Base-by-base conservation (phyloP, 2,888 invertebrate genomes). In the Rhimphoctona megacephalus region DNA sequence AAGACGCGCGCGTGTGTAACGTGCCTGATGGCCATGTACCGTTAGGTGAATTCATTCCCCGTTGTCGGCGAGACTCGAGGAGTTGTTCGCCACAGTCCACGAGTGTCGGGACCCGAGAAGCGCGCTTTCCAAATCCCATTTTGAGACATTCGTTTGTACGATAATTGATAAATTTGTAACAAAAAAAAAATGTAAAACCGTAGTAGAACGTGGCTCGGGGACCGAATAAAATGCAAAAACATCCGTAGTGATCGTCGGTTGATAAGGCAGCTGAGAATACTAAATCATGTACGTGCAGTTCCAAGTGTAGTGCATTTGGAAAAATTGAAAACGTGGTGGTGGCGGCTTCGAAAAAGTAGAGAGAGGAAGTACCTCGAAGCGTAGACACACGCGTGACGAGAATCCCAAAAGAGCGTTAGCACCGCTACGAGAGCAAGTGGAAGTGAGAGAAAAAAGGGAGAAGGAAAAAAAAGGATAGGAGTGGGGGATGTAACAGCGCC, bases 31-130 rank as follows among this genome's bases (percentile, higher is more conserved):
- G 89, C 89, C 88, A 91, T 92, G 91, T 92, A 92, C 92, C 93
- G 92, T 92, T 92, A 92, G 90, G 89, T 90, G 88, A 91, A 90
- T 92, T 90, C 90, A 90, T 92, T 92, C 90, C 89, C 91, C 91
- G 91, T 90, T 92, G 90, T 86, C 86, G 84, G 57, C 66, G 79
- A 74, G 86, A 76, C 74, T 82, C 74, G 76, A 66, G 17, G 80
- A 86, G 86, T 82, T 74, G 81, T 74, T 70, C 57, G 82, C 79
- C 74, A 79, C 78, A 87, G 86, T 82, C 79, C 39, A 82, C 84
- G 79, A 76, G 76, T 69, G 72, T 79, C 86, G 79, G 79, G 66
- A 80, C 84, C 74, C 76, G 30, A 17, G 36, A 69, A 46, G 49
- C 74, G 36, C 43, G 39, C 17, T 67, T 43, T 74, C 25, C 22